phyloP scores from a whole-genome alignment of 2,888 invertebrate species.

The Deilephila porcellus region DNA sequence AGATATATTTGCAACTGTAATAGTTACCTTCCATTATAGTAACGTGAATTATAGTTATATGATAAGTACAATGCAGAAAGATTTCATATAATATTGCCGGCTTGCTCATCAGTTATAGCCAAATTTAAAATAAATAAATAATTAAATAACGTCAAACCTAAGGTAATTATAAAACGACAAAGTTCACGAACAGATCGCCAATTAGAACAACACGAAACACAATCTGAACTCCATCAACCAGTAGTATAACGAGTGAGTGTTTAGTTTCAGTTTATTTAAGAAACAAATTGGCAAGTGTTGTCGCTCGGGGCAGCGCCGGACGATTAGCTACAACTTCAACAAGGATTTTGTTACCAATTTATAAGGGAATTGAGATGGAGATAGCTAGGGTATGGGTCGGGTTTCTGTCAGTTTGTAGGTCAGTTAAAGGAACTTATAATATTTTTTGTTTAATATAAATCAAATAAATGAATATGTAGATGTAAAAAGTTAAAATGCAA shows the following conservation, averaged over 20 bases:
- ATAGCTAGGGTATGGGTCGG: background rate
- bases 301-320: background rate
- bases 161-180: background rate
- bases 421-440: no score
- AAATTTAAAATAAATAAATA: no score
- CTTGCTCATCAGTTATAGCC: no score
- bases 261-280: constrained; percentile 21
- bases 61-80: no score
- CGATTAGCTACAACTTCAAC: background rate
- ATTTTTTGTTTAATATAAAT: no score
- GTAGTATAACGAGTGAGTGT: constrained; percentile 14
- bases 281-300: background rate
- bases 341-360: constrained; percentile 15
- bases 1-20: no score
- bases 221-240: constrained; percentile 12
- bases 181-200: background rate
- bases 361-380: background rate
- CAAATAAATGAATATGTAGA: no score
- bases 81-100: no score
- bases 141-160: no score
- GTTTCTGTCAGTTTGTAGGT: background rate
- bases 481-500: no score
- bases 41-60: no score
- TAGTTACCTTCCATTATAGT: no score
- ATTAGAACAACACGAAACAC: constrained; percentile 11